Evolutionary conservation across 2,797 vertebrate genomes (phyloP), one percentile per base, ranked within the genome.

Genomic region (Enteromius argenteus): DNA sequence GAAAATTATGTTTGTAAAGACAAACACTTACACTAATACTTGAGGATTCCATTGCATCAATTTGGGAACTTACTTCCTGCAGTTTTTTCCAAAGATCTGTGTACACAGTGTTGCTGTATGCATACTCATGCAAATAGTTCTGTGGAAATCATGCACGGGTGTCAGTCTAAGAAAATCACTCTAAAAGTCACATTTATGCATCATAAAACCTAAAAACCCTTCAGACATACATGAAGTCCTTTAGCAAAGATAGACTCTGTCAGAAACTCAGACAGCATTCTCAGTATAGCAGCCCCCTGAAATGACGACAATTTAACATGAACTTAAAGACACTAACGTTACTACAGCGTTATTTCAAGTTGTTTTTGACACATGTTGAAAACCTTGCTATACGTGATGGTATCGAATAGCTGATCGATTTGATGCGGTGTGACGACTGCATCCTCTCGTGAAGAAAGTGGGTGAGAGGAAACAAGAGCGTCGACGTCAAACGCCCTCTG

Each of bases 241-340:
- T 89, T 8, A 86, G 91, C 93, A 90, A 99, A 99, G 32, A 97
- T 32, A 0, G 91, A 0, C 86, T 99, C 97, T 0, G 93, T 93
- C 69, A 99, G 93, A 85, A 98, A 96, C 80, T 92, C 89, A 0
- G 97, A 97, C n/a, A 99, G 93, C 97, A 99, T 99, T 88, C 97
- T 93, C 83, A 98, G 84, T 81, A 99, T 96, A 0, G 97, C 92
- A 0, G 94, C 95, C 3, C 96, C 96, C 96, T 96, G 79, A 17
- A 73, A 64, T 2, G 3, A 56, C 3, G 81, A 51, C 67, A 13
- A 68, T 4, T 14, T 14, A 73, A 6, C 7, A 13, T 72, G 10
- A 82, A 30, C 5, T 15, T 9, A 39, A 23, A 49, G 44, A 58
- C 39, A 27, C 23, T 46, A 3, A 56, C 21, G 77, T 3, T 9